Evolutionary conservation across 2,113 vertebrate species (phyloP), one percentile per base, ranked within the genome.

Genomic region (Connochaetes taurinus): DNA sequence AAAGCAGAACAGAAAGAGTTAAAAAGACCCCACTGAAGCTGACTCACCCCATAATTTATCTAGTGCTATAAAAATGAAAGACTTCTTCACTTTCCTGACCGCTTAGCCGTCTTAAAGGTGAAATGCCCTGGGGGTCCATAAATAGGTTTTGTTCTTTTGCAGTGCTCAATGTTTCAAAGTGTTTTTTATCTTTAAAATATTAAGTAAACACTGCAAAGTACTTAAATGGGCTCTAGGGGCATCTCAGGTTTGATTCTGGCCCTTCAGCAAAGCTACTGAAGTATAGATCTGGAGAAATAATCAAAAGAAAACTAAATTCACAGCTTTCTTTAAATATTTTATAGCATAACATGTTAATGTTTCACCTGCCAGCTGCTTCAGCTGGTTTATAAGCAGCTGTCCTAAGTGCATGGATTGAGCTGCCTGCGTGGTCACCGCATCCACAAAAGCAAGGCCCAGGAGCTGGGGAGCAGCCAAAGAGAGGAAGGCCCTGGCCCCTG

Each of bases 171-270:
- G 83, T 91, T 94, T 62, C 91, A 91, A 95, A 71, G 64, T 92
- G n/a, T 40, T 97, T 94, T 92, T 97, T 85, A 91, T 96, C 97
- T 97, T 95, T 96, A 95, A 98, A 96, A 97, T 96, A 95, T 97
- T 97, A 98, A 98, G 53, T 97, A 96, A 98, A 97, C 78, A 97
- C 45, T 36, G 6, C 74, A 60, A 85, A 93, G 81, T 62, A 80
- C 47, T 90, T 98, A 97, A 96, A 83, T 84, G 36, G 67, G 10
- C 94, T 90, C 67, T 83, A 7, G 52, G 93, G 96, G 43, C 52
- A 43, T 53, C 67, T 84, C 45, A 11, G 21, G 96, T 90, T 97
- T 91, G 86, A 86, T 80, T 96, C 90, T n/a, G 43, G 86, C 31
- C 47, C 92, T 97, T 96, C 47, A 33, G 55, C 91, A 91, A 97